Conservation (phyloP, 2,113 vertebrate genomes). For the Stigmatopora argus region DNA sequence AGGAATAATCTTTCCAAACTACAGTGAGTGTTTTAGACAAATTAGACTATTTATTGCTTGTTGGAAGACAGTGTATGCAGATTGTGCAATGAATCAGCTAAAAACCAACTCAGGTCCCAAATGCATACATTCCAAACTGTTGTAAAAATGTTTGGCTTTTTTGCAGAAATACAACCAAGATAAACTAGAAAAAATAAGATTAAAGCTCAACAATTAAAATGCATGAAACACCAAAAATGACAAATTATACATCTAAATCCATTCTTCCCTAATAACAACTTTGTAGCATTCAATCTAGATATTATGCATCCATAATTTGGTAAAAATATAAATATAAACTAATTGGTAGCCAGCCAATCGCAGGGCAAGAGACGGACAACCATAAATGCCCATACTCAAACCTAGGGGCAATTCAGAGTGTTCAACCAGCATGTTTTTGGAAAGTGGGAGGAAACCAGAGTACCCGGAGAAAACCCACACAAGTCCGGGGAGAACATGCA, state of each 20-base stretch:
- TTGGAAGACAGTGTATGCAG: neutral
- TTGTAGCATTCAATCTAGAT: neutral
- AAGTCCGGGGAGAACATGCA: no score
- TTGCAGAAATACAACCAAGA: neutral
- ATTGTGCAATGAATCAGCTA: neutral
- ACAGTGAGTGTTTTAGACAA: no score
- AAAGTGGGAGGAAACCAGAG: no score
- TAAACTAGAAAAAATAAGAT: neutral
- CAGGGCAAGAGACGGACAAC: no score
- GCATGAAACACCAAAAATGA: no score
- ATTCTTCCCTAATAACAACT: neutral
- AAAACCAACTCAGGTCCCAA: neutral
- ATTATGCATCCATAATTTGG: neutral
- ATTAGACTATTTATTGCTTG: neutral
- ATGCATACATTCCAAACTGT: neutral
- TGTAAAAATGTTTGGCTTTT: neutral
- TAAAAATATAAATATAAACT: neutral
- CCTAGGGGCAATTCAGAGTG: no score
- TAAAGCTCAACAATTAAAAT: neutral
- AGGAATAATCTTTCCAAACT: slow-evolving; percentile 11
- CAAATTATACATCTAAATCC: no score
- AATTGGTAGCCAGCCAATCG: no score
- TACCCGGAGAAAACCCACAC: no score
- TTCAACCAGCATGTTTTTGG: no score
- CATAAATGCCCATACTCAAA: no score